Evolutionary conservation across 1,140 invertebrate genomes (phyloP), one percentile per base, ranked within the genome.

Genomic region (Saxidomus purpurata): DNA sequence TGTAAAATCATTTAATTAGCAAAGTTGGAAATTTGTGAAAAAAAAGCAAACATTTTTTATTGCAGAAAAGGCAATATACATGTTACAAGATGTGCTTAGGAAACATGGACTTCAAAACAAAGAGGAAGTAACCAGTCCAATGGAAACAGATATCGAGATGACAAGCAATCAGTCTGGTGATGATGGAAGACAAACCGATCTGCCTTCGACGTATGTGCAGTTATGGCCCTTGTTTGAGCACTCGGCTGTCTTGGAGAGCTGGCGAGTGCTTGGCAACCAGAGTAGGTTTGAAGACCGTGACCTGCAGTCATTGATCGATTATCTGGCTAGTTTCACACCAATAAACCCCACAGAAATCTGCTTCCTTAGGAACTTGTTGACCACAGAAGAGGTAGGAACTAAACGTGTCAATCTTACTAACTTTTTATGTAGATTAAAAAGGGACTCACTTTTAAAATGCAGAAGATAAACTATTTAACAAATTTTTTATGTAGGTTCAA

Each of bases 171-270:
- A 77, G 77, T 61, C 85, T 67, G 36, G 38, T 40, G 34, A 55
- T n/a, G 31, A 6, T 15, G 25, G 25, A 15, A 43, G 43, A 31
- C 25, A 43, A 36, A 49, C 6, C 55, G 55, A 77, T 13, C 34
- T 77, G n/a, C 85, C 85, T n/a, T 40, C 71, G 40, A 71, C 69
- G 19, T 90, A 71, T 90, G 89, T 92, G 0, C 49, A 87, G n/a
- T 81, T 93, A 28, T 93, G 93, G 93, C 93, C 93, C 9, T 61
- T 93, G 59, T 93, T 91, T 87, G 92, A 93, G 28, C 89, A 93
- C 59, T 25, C 90, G 31, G 40, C 47, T 25, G 19, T 90, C 1
- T 28, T 93, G 38, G 82, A 79, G 40, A 69, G 74, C 38, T 87
- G 55, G 52, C 25, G 36, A 22, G 55, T 87, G 38, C 11, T 84